These are phyloP conservation scores for Pasiphila rectangulata DNA, from an alignment of 2,888 invertebrate genomes.

Conservation along the genomic window DNA sequence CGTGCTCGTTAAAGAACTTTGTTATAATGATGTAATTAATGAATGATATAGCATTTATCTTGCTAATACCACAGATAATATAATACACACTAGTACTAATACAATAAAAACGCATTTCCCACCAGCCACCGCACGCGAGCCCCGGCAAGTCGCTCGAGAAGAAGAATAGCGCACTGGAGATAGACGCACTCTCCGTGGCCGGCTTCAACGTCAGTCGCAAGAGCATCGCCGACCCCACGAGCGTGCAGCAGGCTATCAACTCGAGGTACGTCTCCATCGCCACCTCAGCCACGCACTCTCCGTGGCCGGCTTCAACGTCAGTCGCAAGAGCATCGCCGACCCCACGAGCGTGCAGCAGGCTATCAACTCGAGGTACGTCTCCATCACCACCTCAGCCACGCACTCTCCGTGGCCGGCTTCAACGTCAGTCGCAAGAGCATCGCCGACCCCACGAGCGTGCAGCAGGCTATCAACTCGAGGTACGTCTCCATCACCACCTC, in stretches of 20 bases:
- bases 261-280: constrained; percentile 47
- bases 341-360: constrained; percentile 75
- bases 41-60: too few species aligned
- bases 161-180: constrained; percentile 60
- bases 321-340: constrained; percentile 63
- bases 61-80: too few species aligned
- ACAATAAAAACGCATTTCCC: too few species aligned
- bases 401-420: constrained; percentile 56
- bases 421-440: constrained; percentile 47
- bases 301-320: constrained; percentile 48
- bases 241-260: constrained; percentile 70
- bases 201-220: constrained; percentile 62
- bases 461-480: constrained; percentile 73
- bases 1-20: too few species aligned
- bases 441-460: constrained; percentile 74
- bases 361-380: constrained; percentile 60
- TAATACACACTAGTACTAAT: too few species aligned
- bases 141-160: constrained; percentile 62
- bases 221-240: constrained; percentile 76
- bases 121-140: constrained; percentile 50
- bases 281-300: constrained; percentile 59
- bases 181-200: constrained; percentile 63
- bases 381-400: too few species aligned
- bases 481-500: constrained; percentile 29
- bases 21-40: too few species aligned